phyloP scores from a whole-genome alignment of 2,113 vertebrate genomes.

The Ailuropoda melanoleuca region DNA sequence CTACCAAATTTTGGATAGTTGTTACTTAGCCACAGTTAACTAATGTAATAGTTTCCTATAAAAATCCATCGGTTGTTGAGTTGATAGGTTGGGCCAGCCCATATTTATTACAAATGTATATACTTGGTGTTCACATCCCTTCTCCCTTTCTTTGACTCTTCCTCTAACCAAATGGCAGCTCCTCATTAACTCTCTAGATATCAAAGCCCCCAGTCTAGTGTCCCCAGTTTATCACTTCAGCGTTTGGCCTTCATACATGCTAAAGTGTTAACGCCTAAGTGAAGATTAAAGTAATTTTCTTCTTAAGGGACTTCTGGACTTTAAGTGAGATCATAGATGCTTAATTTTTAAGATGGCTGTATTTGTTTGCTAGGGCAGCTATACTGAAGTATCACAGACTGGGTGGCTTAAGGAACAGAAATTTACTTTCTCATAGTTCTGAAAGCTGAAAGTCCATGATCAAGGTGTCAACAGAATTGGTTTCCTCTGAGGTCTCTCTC shows the following conservation, averaged over 20 bases:
- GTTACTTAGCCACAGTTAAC: not conserved
- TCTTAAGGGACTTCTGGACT: not conserved
- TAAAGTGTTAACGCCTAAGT: not conserved
- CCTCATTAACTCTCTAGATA: not conserved
- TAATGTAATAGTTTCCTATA: not conserved
- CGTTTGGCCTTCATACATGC: not conserved
- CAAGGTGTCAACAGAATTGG: not conserved
- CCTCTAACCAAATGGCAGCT: not conserved
- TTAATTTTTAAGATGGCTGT: not conserved
- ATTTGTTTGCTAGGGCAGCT: not conserved
- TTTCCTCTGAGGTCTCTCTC: not conserved
- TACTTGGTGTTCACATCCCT: not conserved
- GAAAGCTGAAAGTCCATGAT: not conserved
- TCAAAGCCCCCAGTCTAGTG: not conserved
- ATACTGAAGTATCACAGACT: not conserved
- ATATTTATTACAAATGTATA: not conserved
- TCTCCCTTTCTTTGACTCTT: not conserved
- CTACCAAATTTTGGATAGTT: not conserved
- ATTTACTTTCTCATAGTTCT: not conserved
- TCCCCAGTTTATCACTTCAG: not conserved
- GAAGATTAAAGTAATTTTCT: not conserved
- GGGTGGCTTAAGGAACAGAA: not conserved
- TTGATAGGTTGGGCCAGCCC: not conserved
- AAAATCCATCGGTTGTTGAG: not conserved
- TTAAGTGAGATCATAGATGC: not conserved